Evolutionary conservation across 2,888 invertebrate species (phyloP).

Genomic region (Cheilosia scutellata): DNA sequence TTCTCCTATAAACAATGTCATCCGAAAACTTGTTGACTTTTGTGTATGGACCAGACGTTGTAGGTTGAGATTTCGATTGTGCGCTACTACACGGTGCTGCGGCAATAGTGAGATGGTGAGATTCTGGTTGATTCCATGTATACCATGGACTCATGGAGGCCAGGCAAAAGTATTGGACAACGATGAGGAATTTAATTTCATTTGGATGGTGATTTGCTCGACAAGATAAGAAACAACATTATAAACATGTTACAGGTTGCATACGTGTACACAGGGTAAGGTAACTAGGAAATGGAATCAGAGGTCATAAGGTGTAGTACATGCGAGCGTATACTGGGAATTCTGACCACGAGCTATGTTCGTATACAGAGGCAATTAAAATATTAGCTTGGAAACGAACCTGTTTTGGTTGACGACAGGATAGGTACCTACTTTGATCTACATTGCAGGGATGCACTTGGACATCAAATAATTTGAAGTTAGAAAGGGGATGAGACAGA

Average conservation of each 20-base stretch:
- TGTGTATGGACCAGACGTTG: constrained; percentile 59
- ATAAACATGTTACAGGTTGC: constrained; percentile 63
- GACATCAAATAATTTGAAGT: too few species aligned
- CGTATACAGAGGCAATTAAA: constrained; percentile 37
- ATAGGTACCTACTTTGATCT: not conserved
- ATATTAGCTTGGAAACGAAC: constrained; percentile 6
- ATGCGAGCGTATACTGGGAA: constrained; percentile 2
- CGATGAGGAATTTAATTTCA: constrained; percentile 66
- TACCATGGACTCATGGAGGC: constrained; percentile 1
- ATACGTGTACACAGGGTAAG: not conserved
- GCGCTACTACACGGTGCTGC: constrained; percentile 33
- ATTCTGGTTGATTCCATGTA: constrained; percentile 27
- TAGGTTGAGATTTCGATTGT: constrained; percentile 53
- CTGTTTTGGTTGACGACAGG: not conserved
- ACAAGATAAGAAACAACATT: constrained; percentile 71
- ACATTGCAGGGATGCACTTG: too few species aligned
- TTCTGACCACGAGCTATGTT: not conserved
- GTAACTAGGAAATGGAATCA: constrained; percentile 52
- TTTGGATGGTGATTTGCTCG: constrained; percentile 71
- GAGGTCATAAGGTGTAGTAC: constrained; percentile 52
- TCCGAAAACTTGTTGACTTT: constrained; percentile 64
- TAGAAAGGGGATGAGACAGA: too few species aligned
- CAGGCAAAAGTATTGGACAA: constrained; percentile 21
- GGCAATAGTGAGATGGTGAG: not conserved
- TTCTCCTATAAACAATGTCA: constrained; percentile 66